A percentile compares a stretch with the other conserved stretches of the same genome.
Conservation (phyloP, 2,113 vertebrate species). For the Lota lota region DNA sequence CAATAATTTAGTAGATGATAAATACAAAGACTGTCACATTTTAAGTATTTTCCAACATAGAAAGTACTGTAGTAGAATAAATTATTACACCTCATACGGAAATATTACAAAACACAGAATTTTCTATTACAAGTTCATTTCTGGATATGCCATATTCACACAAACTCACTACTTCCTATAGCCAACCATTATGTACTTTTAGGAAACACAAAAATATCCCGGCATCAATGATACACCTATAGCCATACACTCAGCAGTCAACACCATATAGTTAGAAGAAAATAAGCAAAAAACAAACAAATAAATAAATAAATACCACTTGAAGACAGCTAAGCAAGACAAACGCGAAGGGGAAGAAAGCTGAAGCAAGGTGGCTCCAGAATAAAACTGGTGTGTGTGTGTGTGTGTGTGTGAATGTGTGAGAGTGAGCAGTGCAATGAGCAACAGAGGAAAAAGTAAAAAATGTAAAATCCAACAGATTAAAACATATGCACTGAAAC, state of each 20-base stretch:
- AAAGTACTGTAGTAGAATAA: conserved; percentile 74
- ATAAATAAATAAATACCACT: not conserved
- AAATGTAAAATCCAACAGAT: conserved; percentile 44
- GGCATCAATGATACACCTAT: conserved; percentile 31
- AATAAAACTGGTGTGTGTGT: not conserved
- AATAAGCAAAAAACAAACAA: not conserved
- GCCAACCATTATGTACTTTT: conserved; percentile 54
- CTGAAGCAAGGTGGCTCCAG: not conserved
- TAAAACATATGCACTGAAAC: conserved; percentile 27
- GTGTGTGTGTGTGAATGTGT: not conserved
- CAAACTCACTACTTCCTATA: conserved; percentile 63
- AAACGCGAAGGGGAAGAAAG: conserved; percentile 9
- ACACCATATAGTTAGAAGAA: conserved; percentile 21
- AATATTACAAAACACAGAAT: conserved; percentile 72
- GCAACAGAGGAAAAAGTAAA: conserved; percentile 7
- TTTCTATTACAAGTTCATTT: conserved; percentile 55
- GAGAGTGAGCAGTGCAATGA: conserved; percentile 4
- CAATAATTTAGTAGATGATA: conserved; percentile 94
- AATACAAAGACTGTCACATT: conserved; percentile 83
- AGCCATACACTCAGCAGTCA: conserved; percentile 28
- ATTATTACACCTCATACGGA: conserved; percentile 77
- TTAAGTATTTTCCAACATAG: conserved; percentile 67
- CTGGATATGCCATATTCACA: conserved; percentile 61
- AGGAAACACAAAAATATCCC: conserved; percentile 47
- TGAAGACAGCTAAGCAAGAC: conserved; percentile 6